Conservation (phyloP, 2,113 vertebrate genomes). For the Chloroceryle aenea region DNA sequence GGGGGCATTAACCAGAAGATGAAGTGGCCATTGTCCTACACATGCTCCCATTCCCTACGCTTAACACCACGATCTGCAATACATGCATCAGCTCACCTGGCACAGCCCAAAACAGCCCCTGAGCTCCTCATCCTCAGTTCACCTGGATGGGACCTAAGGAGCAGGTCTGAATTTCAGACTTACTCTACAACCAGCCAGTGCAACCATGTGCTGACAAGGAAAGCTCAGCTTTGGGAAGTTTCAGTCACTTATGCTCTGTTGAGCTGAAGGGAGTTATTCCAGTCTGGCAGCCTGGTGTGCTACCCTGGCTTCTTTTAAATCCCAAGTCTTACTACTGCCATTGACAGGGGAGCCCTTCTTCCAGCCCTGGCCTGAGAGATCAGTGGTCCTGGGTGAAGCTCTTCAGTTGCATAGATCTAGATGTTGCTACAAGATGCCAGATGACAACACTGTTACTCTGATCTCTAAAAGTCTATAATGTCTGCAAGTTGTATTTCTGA, state of each 20-base stretch:
- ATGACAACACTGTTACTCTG: not conserved
- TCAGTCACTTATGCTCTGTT: not conserved
- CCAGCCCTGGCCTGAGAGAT: not conserved
- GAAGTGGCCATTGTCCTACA: not conserved
- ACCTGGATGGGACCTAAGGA: not conserved
- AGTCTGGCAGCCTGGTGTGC: not conserved
- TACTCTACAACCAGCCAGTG: not conserved
- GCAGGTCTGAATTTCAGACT: not conserved
- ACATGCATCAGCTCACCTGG: accelerated
- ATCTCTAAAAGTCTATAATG: not conserved
- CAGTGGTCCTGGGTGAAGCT: not conserved
- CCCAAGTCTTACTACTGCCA: not conserved
- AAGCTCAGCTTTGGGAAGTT: not conserved
- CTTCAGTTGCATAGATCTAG: not conserved
- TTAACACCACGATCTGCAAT: not conserved
- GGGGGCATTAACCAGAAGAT: not conserved
- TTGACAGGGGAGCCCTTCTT: not conserved
- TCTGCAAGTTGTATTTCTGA: not conserved
- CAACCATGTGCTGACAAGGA: accelerated
- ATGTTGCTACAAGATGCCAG: not conserved
- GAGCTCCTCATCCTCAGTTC: not conserved
- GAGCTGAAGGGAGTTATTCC: not conserved
- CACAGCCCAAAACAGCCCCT: not conserved
- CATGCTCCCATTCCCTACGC: accelerated
- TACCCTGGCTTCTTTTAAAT: not conserved